phyloP scores from a whole-genome alignment of 2,797 vertebrate genomes.

The Lindbergichthys nudifrons region DNA sequence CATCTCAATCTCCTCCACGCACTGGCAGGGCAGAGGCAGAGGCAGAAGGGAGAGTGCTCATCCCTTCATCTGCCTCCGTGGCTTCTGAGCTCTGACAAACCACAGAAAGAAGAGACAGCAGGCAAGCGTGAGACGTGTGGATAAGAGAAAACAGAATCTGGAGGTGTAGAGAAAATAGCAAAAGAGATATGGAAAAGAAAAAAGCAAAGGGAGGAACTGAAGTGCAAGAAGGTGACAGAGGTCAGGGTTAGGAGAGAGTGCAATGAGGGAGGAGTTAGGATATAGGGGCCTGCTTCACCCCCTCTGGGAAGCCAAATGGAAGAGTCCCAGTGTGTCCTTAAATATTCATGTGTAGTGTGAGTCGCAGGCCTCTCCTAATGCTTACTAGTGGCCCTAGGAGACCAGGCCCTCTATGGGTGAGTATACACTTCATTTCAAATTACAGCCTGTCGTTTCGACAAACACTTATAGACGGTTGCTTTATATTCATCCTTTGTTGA shows the following conservation, averaged over 20 bases:
- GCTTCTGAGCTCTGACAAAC: conserved; percentile 50
- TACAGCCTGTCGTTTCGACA: conserved; percentile 75
- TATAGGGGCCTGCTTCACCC: conserved; percentile 44
- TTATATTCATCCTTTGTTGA: not conserved
- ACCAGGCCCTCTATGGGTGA: conserved; percentile 63
- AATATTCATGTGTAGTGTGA: conserved; percentile 83
- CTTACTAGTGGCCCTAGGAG: conserved; percentile 77
- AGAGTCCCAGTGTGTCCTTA: conserved; percentile 81
- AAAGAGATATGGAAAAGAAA: conserved; percentile 7
- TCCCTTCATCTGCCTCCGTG: conserved; percentile 61
- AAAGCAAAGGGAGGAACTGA: conserved; percentile 10
- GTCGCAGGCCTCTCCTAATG: conserved; percentile 75
- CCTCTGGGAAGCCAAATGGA: conserved; percentile 77
- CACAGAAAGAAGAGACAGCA: conserved; percentile 43
- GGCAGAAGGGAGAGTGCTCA: conserved; percentile 57
- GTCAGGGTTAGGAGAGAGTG: conserved; percentile 54
- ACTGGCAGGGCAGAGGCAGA: conserved; percentile 66
- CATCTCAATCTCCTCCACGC: conserved; percentile 75
- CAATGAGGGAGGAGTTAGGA: conserved; percentile 22
- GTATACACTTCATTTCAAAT: conserved; percentile 81
- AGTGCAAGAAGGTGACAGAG: conserved; percentile 48
- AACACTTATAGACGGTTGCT: conserved; percentile 47
- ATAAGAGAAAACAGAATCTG: conserved; percentile 22
- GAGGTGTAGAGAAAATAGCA: conserved; percentile 21
- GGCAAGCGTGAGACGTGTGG: conserved; percentile 16